phyloP scores from a whole-genome alignment of 2,888 invertebrate genomes.

The Pseudolycoriella hygida region DNA sequence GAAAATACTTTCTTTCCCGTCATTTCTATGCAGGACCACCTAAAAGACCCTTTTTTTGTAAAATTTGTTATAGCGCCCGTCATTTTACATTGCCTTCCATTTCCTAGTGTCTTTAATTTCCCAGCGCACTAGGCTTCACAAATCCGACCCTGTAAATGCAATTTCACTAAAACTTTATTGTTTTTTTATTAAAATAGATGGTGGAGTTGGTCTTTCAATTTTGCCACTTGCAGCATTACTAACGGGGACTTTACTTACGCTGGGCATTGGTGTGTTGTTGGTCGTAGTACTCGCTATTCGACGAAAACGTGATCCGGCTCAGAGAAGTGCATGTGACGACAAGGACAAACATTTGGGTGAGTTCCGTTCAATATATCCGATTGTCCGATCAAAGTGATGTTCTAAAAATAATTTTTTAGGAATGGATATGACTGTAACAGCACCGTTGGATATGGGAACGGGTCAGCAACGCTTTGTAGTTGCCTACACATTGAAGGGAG shows the following conservation, averaged over 20 bases:
- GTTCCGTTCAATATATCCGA: slow-evolving; percentile 8
- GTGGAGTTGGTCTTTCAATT: slow-evolving; percentile 48
- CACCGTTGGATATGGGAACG: slow-evolving; percentile 57
- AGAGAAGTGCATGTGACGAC: slow-evolving; percentile 32
- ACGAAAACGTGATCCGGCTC: slow-evolving; percentile 36
- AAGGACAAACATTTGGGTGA: slow-evolving; percentile 31
- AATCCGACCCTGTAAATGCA: no score
- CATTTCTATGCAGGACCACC: no score
- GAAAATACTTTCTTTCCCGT: no score
- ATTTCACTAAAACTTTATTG: no score
- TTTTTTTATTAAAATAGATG: slow-evolving; percentile 32
- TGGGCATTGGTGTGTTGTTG: slow-evolving; percentile 42
- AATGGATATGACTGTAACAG: slow-evolving; percentile 31
- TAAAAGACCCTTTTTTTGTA: no score
- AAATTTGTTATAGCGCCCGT: no score
- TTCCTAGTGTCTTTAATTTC: no score
- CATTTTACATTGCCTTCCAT: no score
- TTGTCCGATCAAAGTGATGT: no score
- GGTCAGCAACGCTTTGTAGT: slow-evolving; percentile 72
- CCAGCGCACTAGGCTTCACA: no score
- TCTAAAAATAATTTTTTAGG: slow-evolving; percentile 19
- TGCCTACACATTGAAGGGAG: slow-evolving; percentile 66
- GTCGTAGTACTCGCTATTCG: slow-evolving; percentile 46
- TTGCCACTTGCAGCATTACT: slow-evolving; percentile 52
- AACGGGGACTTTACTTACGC: slow-evolving; percentile 45